Conservation (phyloP, 2,113 vertebrate genomes). For the Actinemys pallida region DNA sequence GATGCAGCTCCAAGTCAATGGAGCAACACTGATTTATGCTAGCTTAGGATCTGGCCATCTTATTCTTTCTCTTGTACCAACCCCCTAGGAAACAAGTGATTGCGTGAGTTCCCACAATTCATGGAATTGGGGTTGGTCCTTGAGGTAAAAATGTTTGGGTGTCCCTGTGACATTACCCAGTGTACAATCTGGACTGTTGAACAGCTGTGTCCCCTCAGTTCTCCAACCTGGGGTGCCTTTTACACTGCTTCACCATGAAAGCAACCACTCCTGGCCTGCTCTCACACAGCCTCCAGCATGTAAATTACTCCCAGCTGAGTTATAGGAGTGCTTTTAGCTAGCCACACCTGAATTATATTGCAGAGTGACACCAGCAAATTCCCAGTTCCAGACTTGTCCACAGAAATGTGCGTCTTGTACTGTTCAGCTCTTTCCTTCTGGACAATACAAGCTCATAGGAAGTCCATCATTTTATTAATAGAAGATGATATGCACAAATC, state of each 20-base stretch:
- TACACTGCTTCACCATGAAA: not conserved
- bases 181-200: not conserved
- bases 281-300: not conserved
- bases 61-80: not conserved
- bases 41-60: not conserved
- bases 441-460: not conserved
- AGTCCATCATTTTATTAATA: not conserved
- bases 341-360: not conserved
- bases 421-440: not conserved
- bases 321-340: not conserved
- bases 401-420: not conserved
- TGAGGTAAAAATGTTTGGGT: not conserved
- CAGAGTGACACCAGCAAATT: not conserved
- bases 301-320: not conserved
- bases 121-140: not conserved
- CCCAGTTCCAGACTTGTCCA: not conserved
- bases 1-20: not conserved
- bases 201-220: not conserved
- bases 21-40: rapidly evolving
- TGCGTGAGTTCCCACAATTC: not conserved
- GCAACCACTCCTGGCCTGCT: not conserved
- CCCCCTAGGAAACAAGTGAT: not conserved
- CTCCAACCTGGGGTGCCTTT: not conserved
- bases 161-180: not conserved
- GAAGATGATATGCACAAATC: not conserved